These are phyloP conservation scores for Crematogaster levior DNA, from an alignment of 2,888 invertebrate genomes.

Conservation along the genomic window DNA sequence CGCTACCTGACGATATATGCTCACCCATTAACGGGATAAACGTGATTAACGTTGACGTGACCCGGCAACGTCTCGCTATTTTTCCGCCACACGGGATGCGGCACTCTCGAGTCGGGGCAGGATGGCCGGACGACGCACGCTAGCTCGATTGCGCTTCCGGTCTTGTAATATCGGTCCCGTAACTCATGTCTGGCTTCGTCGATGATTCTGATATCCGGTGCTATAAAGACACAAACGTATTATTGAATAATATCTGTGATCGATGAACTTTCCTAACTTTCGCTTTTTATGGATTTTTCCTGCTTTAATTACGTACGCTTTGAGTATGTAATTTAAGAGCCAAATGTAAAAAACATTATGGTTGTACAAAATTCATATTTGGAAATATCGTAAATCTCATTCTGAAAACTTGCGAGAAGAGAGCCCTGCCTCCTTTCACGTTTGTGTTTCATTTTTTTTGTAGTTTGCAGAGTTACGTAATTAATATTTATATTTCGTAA, in stretches of 20 bases:
- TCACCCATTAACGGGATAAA: conserved; percentile 83
- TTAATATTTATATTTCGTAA: conserved; percentile 7
- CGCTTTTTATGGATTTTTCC: neutral
- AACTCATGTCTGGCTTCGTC: conserved; percentile 91
- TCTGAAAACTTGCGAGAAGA: neutral
- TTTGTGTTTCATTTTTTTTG: neutral
- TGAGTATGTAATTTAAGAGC: neutral
- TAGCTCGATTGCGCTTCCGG: conserved; percentile 91
- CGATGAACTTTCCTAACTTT: neutral
- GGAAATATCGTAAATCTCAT: neutral
- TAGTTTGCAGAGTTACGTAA: neutral
- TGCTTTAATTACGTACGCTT: neutral
- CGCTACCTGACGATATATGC: conserved; percentile 57
- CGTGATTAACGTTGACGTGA: conserved; percentile 82
- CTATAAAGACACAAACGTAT: conserved; percentile 83
- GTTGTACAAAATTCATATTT: neutral
- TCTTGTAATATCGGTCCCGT: conserved; percentile 91
- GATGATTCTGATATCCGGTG: conserved; percentile 90
- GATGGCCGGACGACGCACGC: conserved; percentile 87
- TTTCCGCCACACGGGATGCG: conserved; percentile 83
- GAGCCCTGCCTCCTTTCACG: neutral
- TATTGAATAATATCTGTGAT: neutral
- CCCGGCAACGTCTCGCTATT: conserved; percentile 80
- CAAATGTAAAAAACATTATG: neutral
- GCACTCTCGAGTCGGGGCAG: conserved; percentile 83